These are phyloP conservation scores for Hyposoter didymator DNA, from an alignment of 2,888 invertebrate species.

Conservation along the genomic window DNA sequence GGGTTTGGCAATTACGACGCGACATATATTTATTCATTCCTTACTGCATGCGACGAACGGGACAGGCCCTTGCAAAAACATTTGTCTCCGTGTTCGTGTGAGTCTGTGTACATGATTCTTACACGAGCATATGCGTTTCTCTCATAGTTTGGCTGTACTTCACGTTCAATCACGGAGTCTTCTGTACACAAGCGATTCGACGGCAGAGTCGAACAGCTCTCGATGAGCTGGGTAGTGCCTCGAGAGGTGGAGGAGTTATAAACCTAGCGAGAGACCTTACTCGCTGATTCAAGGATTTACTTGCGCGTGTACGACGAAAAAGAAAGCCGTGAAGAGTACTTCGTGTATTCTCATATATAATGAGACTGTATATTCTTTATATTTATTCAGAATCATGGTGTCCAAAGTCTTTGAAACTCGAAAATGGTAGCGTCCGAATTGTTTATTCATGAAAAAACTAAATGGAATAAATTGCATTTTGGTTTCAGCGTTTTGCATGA, in stretches of 20 bases:
- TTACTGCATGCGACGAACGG: constrained; percentile 22
- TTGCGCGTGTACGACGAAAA: constrained; percentile 43
- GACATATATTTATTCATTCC: constrained; percentile 32
- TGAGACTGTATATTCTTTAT: not conserved
- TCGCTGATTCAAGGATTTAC: constrained; percentile 60
- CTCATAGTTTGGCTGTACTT: constrained; percentile 35
- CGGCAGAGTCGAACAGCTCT: constrained; percentile 16
- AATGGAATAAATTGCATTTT: not conserved
- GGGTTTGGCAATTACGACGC: constrained; percentile 16
- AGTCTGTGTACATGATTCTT: not conserved
- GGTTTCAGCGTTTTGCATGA: not conserved
- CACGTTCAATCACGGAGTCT: constrained; percentile 23
- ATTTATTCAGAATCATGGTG: not conserved
- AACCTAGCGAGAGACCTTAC: constrained; percentile 44
- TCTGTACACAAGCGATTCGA: constrained; percentile 26
- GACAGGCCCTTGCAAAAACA: constrained; percentile 48
- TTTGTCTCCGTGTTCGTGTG: not conserved
- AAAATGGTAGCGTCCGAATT: not conserved
- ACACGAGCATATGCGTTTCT: not conserved
- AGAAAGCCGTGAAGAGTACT: constrained; percentile 48
- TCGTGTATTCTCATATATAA: not conserved
- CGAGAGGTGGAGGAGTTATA: constrained; percentile 45
- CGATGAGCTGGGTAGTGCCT: constrained; percentile 14
- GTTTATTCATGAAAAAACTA: not conserved
- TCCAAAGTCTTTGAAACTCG: not conserved